A percentile compares a stretch with the other conserved stretches of the same genome.
Evolutionary conservation across 1,140 invertebrate species (phyloP).

Genomic region (Polyergus mexicanus): DNA sequence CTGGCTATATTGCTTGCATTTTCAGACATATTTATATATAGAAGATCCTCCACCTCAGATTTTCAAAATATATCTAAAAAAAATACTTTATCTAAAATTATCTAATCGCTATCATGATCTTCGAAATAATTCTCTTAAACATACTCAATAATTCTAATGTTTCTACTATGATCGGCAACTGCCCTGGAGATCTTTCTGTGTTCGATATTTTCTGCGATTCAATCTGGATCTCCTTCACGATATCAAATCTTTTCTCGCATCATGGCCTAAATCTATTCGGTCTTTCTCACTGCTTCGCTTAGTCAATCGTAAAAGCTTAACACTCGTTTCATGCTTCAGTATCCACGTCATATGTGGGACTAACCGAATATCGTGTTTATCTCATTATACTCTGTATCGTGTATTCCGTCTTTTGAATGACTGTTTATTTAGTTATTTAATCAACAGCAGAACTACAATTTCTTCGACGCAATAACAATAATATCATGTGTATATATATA

Average conservation of each 20-base stretch:
- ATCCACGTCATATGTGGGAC: background rate
- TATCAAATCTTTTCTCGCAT: background rate
- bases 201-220: too few species aligned
- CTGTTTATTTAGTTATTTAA: background rate
- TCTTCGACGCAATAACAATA: background rate
- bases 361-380: constrained; percentile 21
- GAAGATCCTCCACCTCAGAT: background rate
- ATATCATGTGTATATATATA: background rate
- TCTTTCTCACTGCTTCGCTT: constrained; percentile 1
- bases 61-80: too few species aligned
- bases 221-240: too few species aligned
- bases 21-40: background rate
- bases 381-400: background rate
- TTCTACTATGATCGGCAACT: too few species aligned
- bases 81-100: too few species aligned
- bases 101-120: too few species aligned
- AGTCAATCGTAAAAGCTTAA: constrained; percentile 9
- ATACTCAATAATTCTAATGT: too few species aligned
- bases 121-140: too few species aligned
- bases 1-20: background rate
- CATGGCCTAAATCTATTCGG: background rate
- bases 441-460: background rate
- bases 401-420: background rate
- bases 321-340: background rate
- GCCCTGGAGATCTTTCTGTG: too few species aligned